These are phyloP conservation scores for Sarotherodon lohbergeri DNA, from an alignment of 2,113 vertebrate genomes.

Conservation along the genomic window DNA sequence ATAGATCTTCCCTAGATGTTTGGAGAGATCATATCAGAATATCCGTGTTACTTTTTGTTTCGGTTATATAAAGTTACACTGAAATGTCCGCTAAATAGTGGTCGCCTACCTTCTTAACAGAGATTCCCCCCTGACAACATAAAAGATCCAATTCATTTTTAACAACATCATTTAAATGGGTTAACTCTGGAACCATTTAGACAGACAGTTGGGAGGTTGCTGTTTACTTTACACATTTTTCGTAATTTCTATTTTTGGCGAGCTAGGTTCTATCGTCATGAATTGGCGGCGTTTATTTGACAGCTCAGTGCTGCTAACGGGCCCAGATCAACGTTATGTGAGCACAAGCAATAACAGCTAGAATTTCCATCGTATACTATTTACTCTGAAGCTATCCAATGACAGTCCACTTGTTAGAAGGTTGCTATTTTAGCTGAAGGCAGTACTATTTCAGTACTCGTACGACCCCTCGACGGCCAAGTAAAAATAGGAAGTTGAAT, in stretches of 20 bases:
- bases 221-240: not conserved
- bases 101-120: not conserved
- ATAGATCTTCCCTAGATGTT: not conserved
- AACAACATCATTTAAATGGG: not conserved
- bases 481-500: slow-evolving; percentile 37
- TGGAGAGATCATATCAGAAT: not conserved
- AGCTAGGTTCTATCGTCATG: not conserved
- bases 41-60: not conserved
- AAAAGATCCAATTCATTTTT: not conserved
- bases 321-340: not conserved
- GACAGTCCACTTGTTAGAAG: not conserved
- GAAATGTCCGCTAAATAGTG: not conserved
- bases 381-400: not conserved
- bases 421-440: not conserved
- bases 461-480: not conserved
- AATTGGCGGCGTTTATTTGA: not conserved
- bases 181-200: not conserved
- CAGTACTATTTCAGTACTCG: not conserved
- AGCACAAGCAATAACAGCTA: not conserved
- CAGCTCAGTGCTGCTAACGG: slow-evolving; percentile 3
- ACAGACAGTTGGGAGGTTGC: rapidly evolving
- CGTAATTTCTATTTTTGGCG: slow-evolving; percentile 4
- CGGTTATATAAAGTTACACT: not conserved
- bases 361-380: rapidly evolving
- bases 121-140: not conserved